These are phyloP conservation scores for Alcis repandata DNA, from an alignment of 2,888 invertebrate species.

Conservation along the genomic window DNA sequence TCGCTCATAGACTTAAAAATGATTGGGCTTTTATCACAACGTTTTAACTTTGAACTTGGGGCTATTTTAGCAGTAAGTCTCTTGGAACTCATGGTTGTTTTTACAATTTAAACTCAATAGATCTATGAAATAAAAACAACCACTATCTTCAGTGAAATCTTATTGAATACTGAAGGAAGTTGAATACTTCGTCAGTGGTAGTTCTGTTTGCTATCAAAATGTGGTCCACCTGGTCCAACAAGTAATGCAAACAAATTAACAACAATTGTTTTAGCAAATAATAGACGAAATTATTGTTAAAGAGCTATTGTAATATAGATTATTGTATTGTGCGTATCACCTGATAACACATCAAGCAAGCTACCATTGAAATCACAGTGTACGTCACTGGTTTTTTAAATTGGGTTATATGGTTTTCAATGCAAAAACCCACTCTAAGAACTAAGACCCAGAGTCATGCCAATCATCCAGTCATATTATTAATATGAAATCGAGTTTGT, in stretches of 20 bases:
- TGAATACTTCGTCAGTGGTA: neutral
- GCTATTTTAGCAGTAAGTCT: neutral
- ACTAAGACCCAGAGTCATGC: no score
- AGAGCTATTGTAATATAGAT: neutral
- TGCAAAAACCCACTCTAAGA: no score
- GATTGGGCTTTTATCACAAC: neutral
- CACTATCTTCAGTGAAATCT: neutral
- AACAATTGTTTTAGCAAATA: neutral
- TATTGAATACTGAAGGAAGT: neutral
- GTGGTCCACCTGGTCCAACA: constrained; percentile 4
- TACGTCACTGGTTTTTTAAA: no score
- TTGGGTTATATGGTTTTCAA: no score
- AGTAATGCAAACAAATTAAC: constrained; percentile 3
- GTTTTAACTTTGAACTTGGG: no score
- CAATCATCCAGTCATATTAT: no score
- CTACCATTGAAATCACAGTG: neutral
- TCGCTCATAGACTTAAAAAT: neutral
- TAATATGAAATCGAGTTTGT: no score
- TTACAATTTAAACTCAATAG: neutral
- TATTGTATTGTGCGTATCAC: neutral
- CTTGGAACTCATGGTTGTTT: constrained; percentile 7
- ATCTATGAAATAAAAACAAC: neutral
- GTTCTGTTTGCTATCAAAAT: neutral
- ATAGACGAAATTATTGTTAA: neutral
- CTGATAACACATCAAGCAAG: neutral